Percentiles rank a stretch among this genome's conserved stretches.
Evolutionary conservation across 2,797 vertebrate species (phyloP).

Genomic region (Crocidura indochinensis): DNA sequence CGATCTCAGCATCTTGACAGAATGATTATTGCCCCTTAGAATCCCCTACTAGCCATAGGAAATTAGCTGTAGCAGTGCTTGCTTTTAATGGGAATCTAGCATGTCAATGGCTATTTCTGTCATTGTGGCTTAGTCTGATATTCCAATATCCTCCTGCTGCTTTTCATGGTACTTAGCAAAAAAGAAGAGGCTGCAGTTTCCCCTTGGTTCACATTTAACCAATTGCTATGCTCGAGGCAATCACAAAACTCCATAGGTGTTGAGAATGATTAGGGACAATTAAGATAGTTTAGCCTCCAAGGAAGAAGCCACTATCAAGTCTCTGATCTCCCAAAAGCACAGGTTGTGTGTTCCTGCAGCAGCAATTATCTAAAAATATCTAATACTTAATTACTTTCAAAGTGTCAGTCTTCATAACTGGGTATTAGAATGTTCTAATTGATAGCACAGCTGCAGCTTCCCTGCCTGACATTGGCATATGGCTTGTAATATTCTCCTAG

Average conservation of each 20-base stretch:
- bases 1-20: constrained; percentile 74
- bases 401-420: constrained; percentile 90
- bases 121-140: constrained; percentile 75
- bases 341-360: constrained; percentile 85
- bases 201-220: constrained; percentile 82
- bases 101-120: constrained; percentile 79
- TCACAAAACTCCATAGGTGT: constrained; percentile 85
- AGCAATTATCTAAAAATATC: constrained; percentile 90
- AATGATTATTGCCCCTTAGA: constrained; percentile 68
- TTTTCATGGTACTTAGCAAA: constrained; percentile 75
- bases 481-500: constrained; percentile 87
- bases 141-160: constrained; percentile 75
- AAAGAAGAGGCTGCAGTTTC: constrained; percentile 34
- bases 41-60: constrained; percentile 64
- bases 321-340: constrained; percentile 84
- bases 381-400: constrained; percentile 90
- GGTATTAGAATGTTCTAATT: constrained; percentile 89
- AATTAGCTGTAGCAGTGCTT: constrained; percentile 65
- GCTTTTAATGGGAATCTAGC: constrained; percentile 74
- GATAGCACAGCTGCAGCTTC: constrained; percentile 87
- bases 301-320: constrained; percentile 82
- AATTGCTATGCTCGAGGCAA: constrained; percentile 85
- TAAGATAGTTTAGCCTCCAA: constrained; percentile 78
- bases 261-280: constrained; percentile 87
- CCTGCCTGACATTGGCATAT: constrained; percentile 84